A percentile compares a stretch with the other conserved stretches of the same genome.
These are phyloP conservation scores for Camarhynchus parvulus DNA, from an alignment of 2,113 vertebrate genomes.

Conservation along the genomic window DNA sequence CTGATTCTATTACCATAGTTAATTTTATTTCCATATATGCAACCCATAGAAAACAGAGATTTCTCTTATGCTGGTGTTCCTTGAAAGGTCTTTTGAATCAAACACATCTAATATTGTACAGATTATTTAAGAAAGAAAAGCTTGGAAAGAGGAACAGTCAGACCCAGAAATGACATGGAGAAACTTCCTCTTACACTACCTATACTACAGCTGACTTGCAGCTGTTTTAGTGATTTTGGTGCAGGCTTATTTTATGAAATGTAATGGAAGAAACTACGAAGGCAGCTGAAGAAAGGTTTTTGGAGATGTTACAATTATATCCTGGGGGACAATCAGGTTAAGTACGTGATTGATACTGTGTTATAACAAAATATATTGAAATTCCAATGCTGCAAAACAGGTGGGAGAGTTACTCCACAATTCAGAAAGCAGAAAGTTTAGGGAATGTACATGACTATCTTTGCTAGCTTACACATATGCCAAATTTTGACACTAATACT, in stretches of 20 bases:
- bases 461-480: background rate
- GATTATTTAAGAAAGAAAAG: background rate
- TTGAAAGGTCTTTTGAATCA: background rate
- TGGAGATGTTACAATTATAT: background rate
- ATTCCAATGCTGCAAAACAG: background rate
- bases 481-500: background rate
- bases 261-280: background rate
- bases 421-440: background rate
- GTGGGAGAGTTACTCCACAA: background rate
- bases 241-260: background rate
- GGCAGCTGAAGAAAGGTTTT: background rate
- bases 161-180: background rate
- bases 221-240: background rate
- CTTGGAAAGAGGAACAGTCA: background rate
- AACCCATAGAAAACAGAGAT: background rate
- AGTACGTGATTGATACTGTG: background rate
- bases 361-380: background rate
- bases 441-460: background rate
- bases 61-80: background rate
- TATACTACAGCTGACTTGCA: background rate
- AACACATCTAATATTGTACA: background rate
- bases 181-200: background rate
- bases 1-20: background rate
- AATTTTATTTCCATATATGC: background rate
- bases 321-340: background rate